A percentile compares a stretch with the other conserved stretches of the same genome.
phyloP scores from a whole-genome alignment of 2,888 invertebrate species.

The Coenonympha arcania region DNA sequence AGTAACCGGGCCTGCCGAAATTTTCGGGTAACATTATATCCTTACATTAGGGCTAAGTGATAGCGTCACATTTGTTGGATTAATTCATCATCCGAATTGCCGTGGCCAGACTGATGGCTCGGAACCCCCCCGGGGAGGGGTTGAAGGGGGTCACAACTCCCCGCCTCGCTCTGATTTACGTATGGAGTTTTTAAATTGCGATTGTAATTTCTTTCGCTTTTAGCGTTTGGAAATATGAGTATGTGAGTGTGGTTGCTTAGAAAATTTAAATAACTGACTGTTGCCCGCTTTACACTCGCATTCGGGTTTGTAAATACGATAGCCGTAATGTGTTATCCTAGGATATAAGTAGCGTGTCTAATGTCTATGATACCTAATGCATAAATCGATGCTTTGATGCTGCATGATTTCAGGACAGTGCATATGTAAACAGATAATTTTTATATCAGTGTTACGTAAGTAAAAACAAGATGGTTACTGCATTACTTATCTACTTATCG shows the following conservation, averaged over 20 bases:
- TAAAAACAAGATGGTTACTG: no score
- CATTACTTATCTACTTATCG: no score
- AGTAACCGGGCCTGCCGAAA: conserved; percentile 34
- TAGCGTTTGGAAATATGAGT: conserved; percentile 6
- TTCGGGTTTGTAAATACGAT: no score
- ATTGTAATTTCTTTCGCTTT: conserved; percentile 19
- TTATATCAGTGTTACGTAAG: no score
- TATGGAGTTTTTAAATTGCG: conserved; percentile 52
- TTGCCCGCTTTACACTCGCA: no score
- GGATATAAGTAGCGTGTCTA: no score
- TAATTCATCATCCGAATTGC: conserved; percentile 76
- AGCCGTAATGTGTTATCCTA: no score
- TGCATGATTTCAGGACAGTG: no score
- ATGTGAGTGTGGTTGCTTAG: background rate
- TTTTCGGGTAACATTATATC: conserved; percentile 72
- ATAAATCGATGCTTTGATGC: no score
- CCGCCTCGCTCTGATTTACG: conserved; percentile 47
- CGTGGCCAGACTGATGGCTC: conserved; percentile 74
- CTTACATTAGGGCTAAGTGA: conserved; percentile 75
- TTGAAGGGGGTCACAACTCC: conserved; percentile 33
- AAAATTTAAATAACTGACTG: background rate
- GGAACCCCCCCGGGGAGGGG: conserved; percentile 42
- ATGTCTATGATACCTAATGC: no score
- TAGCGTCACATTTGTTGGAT: conserved; percentile 75
- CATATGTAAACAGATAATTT: no score